Evolutionary conservation across 2,888 invertebrate species (phyloP).

Genomic region (Dryomyza anilis): DNA sequence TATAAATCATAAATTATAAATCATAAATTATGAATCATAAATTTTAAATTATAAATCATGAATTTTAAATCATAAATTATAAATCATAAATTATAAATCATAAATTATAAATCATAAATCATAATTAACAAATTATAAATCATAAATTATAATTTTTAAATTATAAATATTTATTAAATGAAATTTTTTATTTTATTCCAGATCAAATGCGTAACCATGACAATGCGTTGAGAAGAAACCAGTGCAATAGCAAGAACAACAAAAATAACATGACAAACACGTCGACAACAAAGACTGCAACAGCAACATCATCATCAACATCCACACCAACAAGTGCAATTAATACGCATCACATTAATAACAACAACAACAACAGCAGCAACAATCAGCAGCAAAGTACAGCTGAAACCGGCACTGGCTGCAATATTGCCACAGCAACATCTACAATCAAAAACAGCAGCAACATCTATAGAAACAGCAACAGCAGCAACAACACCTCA

Average conservation of each 20-base stretch:
- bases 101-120: too few species aligned
- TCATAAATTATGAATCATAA: too few species aligned
- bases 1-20: too few species aligned
- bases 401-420: not conserved
- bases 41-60: too few species aligned
- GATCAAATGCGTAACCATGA: slow-evolving; percentile 39
- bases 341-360: slow-evolving; percentile 23
- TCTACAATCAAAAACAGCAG: slow-evolving; percentile 29
- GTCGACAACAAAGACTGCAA: slow-evolving; percentile 49
- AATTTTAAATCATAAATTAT: too few species aligned
- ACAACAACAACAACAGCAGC: slow-evolving; percentile 30
- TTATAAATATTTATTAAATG: not conserved
- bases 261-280: slow-evolving; percentile 35
- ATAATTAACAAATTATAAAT: too few species aligned
- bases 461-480: too few species aligned
- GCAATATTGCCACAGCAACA: slow-evolving; percentile 15
- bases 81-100: too few species aligned
- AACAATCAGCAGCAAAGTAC: slow-evolving; percentile 24
- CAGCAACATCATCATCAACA: slow-evolving; percentile 38
- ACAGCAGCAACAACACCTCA: not conserved
- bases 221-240: slow-evolving; percentile 7
- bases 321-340: slow-evolving; percentile 28
- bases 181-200: slow-evolving; percentile 23
- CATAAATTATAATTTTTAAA: too few species aligned
- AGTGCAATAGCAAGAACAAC: not conserved